Evolutionary conservation across 2,113 vertebrate genomes (phyloP), one percentile per base, ranked within the genome.

Genomic region (Callipepla squamata): DNA sequence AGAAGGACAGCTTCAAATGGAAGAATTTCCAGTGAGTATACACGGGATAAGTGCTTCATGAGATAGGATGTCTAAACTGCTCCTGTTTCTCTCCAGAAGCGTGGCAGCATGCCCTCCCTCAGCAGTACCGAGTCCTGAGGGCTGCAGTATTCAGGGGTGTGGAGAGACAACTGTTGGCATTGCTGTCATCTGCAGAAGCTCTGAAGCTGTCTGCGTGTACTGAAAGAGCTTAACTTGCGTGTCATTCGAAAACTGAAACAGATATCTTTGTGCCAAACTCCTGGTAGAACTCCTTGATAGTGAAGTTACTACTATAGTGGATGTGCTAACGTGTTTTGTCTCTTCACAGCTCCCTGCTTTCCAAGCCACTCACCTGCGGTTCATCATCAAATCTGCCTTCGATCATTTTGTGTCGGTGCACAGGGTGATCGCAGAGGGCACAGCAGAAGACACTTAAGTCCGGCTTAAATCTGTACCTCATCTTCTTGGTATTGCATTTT

Each of bases 341-440:
- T 74, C 93, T 87, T 92, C 97, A 79, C 98, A 99, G 99, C 96
- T 98, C 75, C 97, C 93, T 80, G 98, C 98, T 84, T 97, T 95
- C 69, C 97, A 95, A 23, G 98, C 98, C 69, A 98, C 97, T 73
- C 98, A 99, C 76, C 95, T 99, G 94, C 98, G 98, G 82, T 99
- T 99, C 96, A 97, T 99, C 93, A 98, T 99, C 96, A 87, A 97
- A 34, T 98, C 98, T 48, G 99, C 97, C 95, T 99, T 98, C 68
- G 98, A 99, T 94, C 98, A 99, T 86, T 99, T 99, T 97, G 98
- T 98, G 25, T 98, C 99, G 26, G 98, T 99, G 93, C 98, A 99
- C 94, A 98, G 96, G 75, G 95, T 99, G 93, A 97, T 97, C 88
- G 97, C 98, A 85, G 98, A 99, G 93, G 98, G 98, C 73, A 87